Evolutionary conservation across 64 coral and sea anemone species (phyloP), one percentile per base, ranked within the genome.

Genomic region (Stichodactyla helianthus): DNA sequence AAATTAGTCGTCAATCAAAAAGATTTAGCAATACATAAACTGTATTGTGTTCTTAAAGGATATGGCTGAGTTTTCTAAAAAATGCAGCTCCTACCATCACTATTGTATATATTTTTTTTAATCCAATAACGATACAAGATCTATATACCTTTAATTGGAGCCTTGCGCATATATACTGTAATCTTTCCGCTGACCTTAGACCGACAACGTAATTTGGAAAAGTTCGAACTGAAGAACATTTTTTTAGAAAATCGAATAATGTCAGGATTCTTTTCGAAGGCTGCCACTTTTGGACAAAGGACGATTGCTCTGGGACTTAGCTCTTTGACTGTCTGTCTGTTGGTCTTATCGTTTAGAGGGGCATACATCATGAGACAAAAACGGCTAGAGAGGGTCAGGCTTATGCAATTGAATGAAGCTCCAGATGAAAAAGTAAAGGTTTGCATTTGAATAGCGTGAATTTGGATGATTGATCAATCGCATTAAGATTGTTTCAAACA

Each of bases 201-300:
- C 23, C n/a, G 68, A 65, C 19, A 6, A 65, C 35, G 35, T 5
- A 65, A 65, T 19, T 65, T 59, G 19, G 18, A n/a, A 79, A 12
- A 50, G 6, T 79, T 51, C 5, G 7, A 11, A 12, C 10, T 6
- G 31, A 35, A 51, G 74, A 2, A 77, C 25, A 26, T 28, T 31
- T 19, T 19, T 10, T 79, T 51, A 28, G 25, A 28, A 8, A 52
- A 25, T 25, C 5, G 31, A 79, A 84, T 61, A 10, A 84, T 59
- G 53, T 60, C 87, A 91, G 79, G 71, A 60, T 55, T 80, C 15
- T 54, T 86, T 17, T 83, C 90, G 18, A 97, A 79, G 90, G 70
- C 89, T 71, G 94, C 94, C 0, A 87, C 91, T 22, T 93, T 93
- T 93, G 88, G 84, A 19, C 94, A 97, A 55, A 93, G 82, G 81